Base-by-base conservation (phyloP, 2,113 vertebrate genomes). In the Hiodon alosoides region DNA sequence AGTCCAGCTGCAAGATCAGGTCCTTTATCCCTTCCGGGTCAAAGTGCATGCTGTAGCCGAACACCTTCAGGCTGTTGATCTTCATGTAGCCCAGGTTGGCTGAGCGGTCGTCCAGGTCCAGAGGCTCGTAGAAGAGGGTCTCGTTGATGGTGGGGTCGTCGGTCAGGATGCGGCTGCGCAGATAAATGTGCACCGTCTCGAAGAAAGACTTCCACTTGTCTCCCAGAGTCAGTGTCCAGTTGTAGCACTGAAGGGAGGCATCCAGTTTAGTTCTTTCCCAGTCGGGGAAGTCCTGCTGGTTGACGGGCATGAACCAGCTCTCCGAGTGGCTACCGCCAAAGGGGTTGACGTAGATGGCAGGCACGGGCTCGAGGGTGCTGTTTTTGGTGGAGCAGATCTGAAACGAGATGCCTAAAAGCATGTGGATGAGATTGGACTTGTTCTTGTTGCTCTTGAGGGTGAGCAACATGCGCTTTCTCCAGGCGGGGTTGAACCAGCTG, bases 161-260 rank as follows among this genome's bases (percentile, higher is more conserved):
- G 0, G 94, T 89, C 86, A 92, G 96, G 83, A 98, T 94, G 82
- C 95, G 92, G 81, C 97, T 98, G 76, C 96, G 88, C 82, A 98
- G 82, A 79, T 99, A 98, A 86, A 99, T 95, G 83, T 99, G 97
- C 8, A 99, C 95, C 0, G 96, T 98, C 81, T 99, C 96, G 78
- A 99, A 98, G 87, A 99, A 98, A 0, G 96, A 98, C 87, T 98
- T 99, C 97, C 97, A 98, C 75, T 95, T 96, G 93, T 97, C 96
- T n/a, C 97, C 97, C 74, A 99, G 87, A 0, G 94, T 96, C 85
- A 98, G 89, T 0, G 96, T 97, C 96, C 96, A 98, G 88, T 99
- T 99, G 17, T 93, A 97, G 60, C 97, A 99, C 87, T 98, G 95
- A 55, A 98, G 90, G 2, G 96, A 95, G 11, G 97, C 88, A 85